Evolutionary conservation across 2,888 invertebrate genomes (phyloP).

Genomic region (Anarsia innoxiella): DNA sequence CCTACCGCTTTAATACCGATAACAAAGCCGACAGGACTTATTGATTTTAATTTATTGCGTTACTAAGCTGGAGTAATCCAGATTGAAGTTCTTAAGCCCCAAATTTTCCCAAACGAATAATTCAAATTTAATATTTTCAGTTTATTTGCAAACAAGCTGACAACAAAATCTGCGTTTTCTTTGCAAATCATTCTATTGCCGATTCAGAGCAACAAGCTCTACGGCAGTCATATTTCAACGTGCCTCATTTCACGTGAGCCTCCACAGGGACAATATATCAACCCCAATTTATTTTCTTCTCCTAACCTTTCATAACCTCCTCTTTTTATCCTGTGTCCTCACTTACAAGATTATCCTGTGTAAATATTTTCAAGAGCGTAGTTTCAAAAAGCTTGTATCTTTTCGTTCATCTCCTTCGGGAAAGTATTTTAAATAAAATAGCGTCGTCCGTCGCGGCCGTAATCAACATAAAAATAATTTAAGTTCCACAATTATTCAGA

Average conservation of each 20-base stretch:
- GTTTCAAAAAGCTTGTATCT: conserved; percentile 2
- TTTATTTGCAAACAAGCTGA: too few species aligned
- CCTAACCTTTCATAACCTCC: conserved; percentile 43
- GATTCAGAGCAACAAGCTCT: conserved; percentile 24
- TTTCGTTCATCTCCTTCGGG: background rate
- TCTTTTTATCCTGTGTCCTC: conserved; percentile 29
- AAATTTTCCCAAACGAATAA: conserved; percentile 5
- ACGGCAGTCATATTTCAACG: conserved; percentile 41
- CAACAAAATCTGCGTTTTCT: too few species aligned
- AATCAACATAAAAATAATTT: conserved; percentile 9
- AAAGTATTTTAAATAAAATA: background rate
- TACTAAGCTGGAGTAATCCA: conserved; percentile 8
- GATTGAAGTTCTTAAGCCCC: conserved; percentile 11
- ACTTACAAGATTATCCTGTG: conserved; percentile 12
- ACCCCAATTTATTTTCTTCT: conserved; percentile 55
- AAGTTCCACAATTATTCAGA: conserved; percentile 1
- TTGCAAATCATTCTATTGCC: conserved; percentile 25
- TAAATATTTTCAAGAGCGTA: conserved; percentile 9
- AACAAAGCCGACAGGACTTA: conserved; percentile 4
- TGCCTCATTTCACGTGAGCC: conserved; percentile 42
- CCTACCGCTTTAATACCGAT: too few species aligned
- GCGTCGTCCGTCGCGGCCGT: conserved; percentile 1
- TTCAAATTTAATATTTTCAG: too few species aligned
- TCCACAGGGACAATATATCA: conserved; percentile 53
- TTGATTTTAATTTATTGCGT: conserved; percentile 7